Evolutionary conservation across 2,888 invertebrate genomes (phyloP), one percentile per base, ranked within the genome.

Genomic region (Phorcus lineatus): DNA sequence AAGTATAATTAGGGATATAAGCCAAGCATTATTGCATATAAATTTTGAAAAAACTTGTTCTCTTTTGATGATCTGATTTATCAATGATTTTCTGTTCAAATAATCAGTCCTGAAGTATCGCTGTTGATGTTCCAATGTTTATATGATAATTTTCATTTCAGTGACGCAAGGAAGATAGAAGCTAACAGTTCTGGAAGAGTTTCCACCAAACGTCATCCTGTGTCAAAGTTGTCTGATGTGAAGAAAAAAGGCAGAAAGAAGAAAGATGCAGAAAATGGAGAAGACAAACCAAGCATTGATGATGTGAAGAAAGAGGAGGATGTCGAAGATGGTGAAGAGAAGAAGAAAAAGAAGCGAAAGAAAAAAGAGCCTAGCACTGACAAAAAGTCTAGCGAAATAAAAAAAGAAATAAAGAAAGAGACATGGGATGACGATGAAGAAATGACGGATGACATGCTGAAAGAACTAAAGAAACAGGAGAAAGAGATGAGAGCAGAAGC

Each of bases 111-210:
- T 4, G 36, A 36, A 36, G 36, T 36, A 13, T 47, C 47, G 1
- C 6, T 47, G 47, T 47, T 1, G 13, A 47, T 47, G 13, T 6
- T 6, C 6, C 47, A 47, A 47, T 47, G 11, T 47, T 47, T 47
- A 11, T 47, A 47, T 47, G 7, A 47, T 47, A 47, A 62, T 62
- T 24, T 62, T 62, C 9, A 13, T 62, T 62, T 62, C 75, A 86
- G 86, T 66, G 80, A 82, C 74, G 31, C 81, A 22, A 86, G 84
- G 70, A 83, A 84, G 57, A 79, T 86, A 36, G 87, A 86, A 80
- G 87, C 90, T 0, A 90, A 90, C 77, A 87, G 86, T 57, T 87
- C 88, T 36, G 90, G 89, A 9, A 88, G 88, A 24, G 86, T 89
- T 47, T 87, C 87, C 11, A 86, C 88, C 74, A 88, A 89, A 75